Base-by-base conservation (phyloP, 2,113 vertebrate genomes). In the Pelecanoides urinatrix region DNA sequence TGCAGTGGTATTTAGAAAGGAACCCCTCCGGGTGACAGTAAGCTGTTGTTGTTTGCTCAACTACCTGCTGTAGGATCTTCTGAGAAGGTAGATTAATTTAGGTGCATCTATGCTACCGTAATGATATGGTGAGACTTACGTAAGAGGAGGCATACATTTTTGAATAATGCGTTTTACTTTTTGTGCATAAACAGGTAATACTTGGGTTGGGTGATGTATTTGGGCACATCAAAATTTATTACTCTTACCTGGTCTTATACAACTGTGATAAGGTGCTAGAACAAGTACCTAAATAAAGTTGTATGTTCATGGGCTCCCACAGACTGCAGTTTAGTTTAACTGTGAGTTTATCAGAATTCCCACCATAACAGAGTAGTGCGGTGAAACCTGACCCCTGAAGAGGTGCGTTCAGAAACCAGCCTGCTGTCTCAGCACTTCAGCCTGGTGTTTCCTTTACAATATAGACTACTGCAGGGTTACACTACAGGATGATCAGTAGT, bases 61-160 rank as follows among this genome's bases (percentile, higher is more conserved):
- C 22, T 79, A 50, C 29, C 40, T 36, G 16, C 12, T 88, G 59
- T 30, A 49, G 34, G 16, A 11, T 20, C 20, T 88, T 88, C n/a
- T 73, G 79, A 96, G 66, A 67, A 71, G 38, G 32, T 11, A 19
- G 38, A 77, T 78, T 21, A 52, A 47, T 79, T 50, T 44, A 47
- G 13, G 36, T 58, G 32, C 2, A 1, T 50, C 38, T 55, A 0
- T 52, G 11, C 81, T 74, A 44, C 49, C 4, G 0, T 44, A 63
- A 50, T 59, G 8, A 10, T 53, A 17, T 10, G 15, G 5, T 56
- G 56, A 53, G 34, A 70, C 2, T 8, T 67, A 22, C 0, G 0
- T 45, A 40, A 50, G 63, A 42, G 62, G 44, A 87, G 74, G 30
- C 7, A 9, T 8, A 4, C 3, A 8, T 38, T 92, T 85, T 71